These are phyloP conservation scores for Apamea monoglypha DNA, from an alignment of 2,888 invertebrate species.

Conservation along the genomic window DNA sequence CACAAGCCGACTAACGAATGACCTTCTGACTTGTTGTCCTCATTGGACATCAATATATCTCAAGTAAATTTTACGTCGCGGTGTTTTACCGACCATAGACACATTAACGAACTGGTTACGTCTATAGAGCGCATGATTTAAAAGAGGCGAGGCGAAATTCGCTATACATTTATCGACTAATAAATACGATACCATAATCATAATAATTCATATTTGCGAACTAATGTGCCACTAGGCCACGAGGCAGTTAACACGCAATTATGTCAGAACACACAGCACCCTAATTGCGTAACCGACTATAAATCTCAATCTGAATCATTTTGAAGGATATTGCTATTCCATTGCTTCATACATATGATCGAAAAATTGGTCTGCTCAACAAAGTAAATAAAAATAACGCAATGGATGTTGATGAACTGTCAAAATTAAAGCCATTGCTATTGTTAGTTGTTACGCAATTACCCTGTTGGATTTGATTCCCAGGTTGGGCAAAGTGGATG, in stretches of 20 bases:
- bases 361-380: no score
- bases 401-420: no score
- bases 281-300: no score
- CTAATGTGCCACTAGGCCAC: no score
- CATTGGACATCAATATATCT: neutral
- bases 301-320: no score
- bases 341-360: no score
- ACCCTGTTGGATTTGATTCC: neutral
- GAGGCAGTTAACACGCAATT: neutral
- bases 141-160: neutral
- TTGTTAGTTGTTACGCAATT: no score
- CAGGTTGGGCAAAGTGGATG: neutral
- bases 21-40: neutral
- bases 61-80: neutral
- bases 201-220: constrained; percentile 8
- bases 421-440: no score
- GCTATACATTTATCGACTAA: neutral
- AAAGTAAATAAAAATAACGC: no score
- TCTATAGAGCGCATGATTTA: neutral
- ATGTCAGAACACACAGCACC: no score
- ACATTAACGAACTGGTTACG: neutral
- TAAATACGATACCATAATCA: neutral
- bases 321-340: no score
- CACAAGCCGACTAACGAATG: neutral
- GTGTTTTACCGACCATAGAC: constrained; percentile 8